A percentile compares a stretch with the other conserved stretches of the same genome.
Conservation (phyloP, 2,797 vertebrate genomes). For the Denticeps clupeoides region DNA sequence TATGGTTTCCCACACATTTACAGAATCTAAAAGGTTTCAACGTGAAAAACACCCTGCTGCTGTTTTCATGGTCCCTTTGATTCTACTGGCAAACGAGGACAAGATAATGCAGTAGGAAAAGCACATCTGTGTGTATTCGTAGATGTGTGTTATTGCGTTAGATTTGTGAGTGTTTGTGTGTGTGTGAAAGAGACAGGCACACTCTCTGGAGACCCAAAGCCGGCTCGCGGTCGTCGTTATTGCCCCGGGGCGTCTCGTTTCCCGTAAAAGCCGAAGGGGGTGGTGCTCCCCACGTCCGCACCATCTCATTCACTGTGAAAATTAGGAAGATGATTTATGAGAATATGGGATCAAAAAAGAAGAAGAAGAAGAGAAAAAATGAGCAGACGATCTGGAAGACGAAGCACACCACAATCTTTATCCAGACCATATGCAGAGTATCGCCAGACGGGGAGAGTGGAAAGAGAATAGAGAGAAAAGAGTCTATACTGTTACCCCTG, state of each 20-base stretch:
- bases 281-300: slow-evolving; percentile 26
- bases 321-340: slow-evolving; percentile 58
- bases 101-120: too few species aligned
- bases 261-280: slow-evolving; percentile 51
- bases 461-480: slow-evolving; percentile 21
- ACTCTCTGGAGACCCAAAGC: background rate
- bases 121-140: too few species aligned
- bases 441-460: slow-evolving; percentile 29
- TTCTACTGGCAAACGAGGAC: too few species aligned
- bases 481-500: too few species aligned
- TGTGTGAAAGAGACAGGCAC: slow-evolving; percentile 5
- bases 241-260: slow-evolving; percentile 44
- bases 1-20: too few species aligned
- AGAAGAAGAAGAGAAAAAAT: too few species aligned
- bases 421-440: slow-evolving; percentile 49
- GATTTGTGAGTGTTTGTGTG: background rate
- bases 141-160: background rate
- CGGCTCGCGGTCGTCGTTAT: slow-evolving; percentile 35
- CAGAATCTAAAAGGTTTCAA: too few species aligned
- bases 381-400: slow-evolving; percentile 51
- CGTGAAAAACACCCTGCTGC: too few species aligned
- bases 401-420: slow-evolving; percentile 49
- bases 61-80: too few species aligned
- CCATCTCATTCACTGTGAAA: slow-evolving; percentile 55
- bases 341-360: slow-evolving; percentile 55